Conservation (phyloP, 53 echinoderm and acorn worm genomes). For the Stichopus horrens region DNA sequence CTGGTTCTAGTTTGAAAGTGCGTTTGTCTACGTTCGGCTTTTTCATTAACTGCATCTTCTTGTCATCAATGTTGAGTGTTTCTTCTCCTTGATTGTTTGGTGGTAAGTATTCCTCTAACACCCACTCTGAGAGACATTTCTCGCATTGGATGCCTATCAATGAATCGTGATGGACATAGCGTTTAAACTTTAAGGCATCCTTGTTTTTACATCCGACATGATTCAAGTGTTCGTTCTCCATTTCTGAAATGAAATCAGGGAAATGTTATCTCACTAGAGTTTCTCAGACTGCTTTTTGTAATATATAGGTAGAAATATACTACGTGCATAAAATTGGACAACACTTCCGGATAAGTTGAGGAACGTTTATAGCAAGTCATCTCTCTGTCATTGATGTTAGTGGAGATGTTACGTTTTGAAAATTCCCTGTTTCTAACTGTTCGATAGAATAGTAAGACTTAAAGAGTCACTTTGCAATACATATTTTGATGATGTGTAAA, state of each 20-base stretch:
- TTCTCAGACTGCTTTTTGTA: too few species aligned
- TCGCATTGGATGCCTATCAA: slow-evolving; percentile 3
- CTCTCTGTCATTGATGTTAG: too few species aligned
- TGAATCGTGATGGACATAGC: background rate
- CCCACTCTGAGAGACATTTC: slow-evolving; percentile 11
- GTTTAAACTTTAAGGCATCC: background rate
- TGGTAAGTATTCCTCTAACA: background rate
- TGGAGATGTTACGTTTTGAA: too few species aligned
- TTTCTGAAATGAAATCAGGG: background rate
- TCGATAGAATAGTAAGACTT: too few species aligned
- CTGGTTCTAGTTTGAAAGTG: background rate
- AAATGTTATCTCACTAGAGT: too few species aligned
- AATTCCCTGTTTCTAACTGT: too few species aligned
- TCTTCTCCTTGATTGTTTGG: background rate
- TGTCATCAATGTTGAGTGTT: background rate
- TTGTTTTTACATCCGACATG: background rate
- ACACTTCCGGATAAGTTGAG: too few species aligned
- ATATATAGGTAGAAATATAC: too few species aligned
- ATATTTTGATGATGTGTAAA: too few species aligned
- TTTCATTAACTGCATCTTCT: background rate
- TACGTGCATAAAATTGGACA: too few species aligned
- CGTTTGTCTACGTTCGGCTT: background rate
- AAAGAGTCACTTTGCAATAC: too few species aligned
- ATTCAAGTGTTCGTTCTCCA: background rate
- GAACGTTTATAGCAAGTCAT: too few species aligned